phyloP scores from a whole-genome alignment of 2,113 vertebrate species.

The Cranoglanis bouderius region DNA sequence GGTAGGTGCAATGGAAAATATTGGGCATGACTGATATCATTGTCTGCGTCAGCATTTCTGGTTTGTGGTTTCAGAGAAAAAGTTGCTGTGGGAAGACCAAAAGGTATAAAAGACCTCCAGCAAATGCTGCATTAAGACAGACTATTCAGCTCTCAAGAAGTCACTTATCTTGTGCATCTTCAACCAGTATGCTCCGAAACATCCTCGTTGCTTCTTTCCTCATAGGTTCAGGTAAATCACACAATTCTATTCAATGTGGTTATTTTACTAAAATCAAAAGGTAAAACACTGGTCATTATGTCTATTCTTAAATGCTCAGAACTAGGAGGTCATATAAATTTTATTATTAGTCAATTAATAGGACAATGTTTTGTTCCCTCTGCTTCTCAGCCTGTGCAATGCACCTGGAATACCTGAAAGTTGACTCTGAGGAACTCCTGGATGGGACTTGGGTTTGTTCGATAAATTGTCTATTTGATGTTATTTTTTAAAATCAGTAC shows the following conservation, averaged over 20 bases:
- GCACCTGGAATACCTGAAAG: constrained; percentile 26
- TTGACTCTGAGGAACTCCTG: constrained; percentile 30
- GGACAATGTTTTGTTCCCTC: neutral
- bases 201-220: constrained; percentile 36
- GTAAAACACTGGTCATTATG: neutral
- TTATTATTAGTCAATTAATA: neutral
- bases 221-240: constrained; percentile 32
- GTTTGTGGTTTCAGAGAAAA: neutral
- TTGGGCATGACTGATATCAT: neutral
- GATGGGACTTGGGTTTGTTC: constrained; percentile 27
- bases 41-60: neutral
- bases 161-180: neutral
- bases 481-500: neutral
- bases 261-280: neutral
- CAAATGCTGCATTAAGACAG: neutral
- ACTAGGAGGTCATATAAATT: neutral
- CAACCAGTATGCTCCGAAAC: constrained; percentile 21
- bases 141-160: neutral
- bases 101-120: constrained; percentile 17
- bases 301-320: neutral
- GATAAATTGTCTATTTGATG: neutral
- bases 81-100: neutral
- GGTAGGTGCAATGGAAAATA: neutral
- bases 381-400: constrained; percentile 22
- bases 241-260: neutral